Evolutionary conservation across 2,113 vertebrate species (phyloP).

Genomic region (Nannobrachium achirus): DNA sequence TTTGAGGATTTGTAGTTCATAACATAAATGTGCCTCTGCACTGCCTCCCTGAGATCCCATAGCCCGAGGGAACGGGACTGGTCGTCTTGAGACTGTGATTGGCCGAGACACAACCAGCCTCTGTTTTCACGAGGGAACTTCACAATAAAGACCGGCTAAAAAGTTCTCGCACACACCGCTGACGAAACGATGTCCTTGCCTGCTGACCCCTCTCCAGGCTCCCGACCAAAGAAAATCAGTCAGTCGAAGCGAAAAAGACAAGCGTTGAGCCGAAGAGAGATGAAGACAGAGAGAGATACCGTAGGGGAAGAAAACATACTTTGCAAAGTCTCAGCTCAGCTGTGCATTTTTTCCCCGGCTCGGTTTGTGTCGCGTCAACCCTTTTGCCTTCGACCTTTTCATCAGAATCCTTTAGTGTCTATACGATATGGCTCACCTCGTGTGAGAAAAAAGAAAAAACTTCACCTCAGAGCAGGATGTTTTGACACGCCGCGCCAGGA

Average conservation of each 20-base stretch:
- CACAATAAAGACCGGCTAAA: too few relatives aligned
- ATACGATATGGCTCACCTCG: conserved; percentile 1
- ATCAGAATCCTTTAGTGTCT: conserved; percentile 6
- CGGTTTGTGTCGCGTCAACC: conserved; percentile 6
- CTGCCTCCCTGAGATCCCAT: too few relatives aligned
- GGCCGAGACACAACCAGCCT: too few relatives aligned
- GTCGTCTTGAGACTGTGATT: too few relatives aligned
- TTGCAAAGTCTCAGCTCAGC: conserved; percentile 23
- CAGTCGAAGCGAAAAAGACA: conserved; percentile 3
- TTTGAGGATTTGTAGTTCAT: too few relatives aligned
- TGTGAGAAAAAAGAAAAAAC: conserved; percentile 6
- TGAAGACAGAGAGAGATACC: conserved; percentile 12
- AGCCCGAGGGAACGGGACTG: too few relatives aligned
- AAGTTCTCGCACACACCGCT: neutral
- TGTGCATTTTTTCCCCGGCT: neutral
- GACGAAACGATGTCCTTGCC: conserved; percentile 14
- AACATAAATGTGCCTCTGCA: too few relatives aligned
- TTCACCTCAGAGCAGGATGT: neutral
- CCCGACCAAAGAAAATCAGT: conserved; percentile 31
- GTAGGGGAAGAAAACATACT: too few relatives aligned
- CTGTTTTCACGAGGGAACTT: too few relatives aligned
- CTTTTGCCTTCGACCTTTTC: neutral
- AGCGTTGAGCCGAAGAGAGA: conserved; percentile 16
- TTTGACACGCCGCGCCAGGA: conserved; percentile 18
- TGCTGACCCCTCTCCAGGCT: neutral